Percentiles rank a stretch among this genome's conserved stretches.
Evolutionary conservation across 2,888 invertebrate species (phyloP).

Genomic region (Chesias legatella): DNA sequence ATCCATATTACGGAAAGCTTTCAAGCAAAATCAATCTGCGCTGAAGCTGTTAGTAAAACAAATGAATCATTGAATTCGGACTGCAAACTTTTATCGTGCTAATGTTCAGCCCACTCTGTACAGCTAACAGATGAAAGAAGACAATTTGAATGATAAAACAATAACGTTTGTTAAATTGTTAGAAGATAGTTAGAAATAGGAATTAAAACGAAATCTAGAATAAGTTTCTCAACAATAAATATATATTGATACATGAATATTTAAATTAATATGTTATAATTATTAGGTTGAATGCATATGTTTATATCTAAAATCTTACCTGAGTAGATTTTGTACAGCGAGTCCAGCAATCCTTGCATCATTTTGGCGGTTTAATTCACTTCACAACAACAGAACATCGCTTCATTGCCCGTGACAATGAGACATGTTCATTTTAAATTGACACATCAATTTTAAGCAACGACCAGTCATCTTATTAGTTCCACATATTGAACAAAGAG

Average conservation of each 20-base stretch:
- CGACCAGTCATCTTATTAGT: conserved; percentile 44
- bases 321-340: conserved; percentile 71
- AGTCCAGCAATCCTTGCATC: conserved; percentile 76
- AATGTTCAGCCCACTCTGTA: too few relatives aligned
- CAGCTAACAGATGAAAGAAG: too few relatives aligned
- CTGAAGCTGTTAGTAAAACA: conserved; percentile 1
- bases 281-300: too few relatives aligned
- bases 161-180: too few relatives aligned
- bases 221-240: too few relatives aligned
- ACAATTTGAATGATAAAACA: too few relatives aligned
- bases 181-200: too few relatives aligned
- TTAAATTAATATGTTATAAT: too few relatives aligned
- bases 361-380: conserved; percentile 54
- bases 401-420: conserved; percentile 55
- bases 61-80: conserved; percentile 4
- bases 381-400: conserved; percentile 43
- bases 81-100: conserved; percentile 4
- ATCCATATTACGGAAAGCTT: conserved; percentile 3
- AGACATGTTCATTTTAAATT: conserved; percentile 45
- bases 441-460: conserved; percentile 39
- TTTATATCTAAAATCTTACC: conserved; percentile 44
- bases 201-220: too few relatives aligned
- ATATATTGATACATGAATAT: too few relatives aligned
- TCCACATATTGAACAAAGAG: conserved; percentile 39
- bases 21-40: conserved; percentile 2